Conservation (phyloP, 2,113 vertebrate species). For the Xyrauchen texanus region DNA sequence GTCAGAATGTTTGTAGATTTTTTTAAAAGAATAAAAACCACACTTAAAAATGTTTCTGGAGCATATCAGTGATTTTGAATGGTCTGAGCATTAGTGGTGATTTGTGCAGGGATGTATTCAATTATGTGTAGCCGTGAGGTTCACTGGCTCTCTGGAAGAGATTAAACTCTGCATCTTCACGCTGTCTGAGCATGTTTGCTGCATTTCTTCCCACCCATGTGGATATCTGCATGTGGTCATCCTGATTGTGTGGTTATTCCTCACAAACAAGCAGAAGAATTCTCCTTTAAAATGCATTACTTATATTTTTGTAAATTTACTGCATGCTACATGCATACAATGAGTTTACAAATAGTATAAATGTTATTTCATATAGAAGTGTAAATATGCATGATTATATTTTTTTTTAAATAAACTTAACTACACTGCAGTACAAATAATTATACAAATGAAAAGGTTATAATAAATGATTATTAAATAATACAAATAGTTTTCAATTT, state of each 20-base stretch:
- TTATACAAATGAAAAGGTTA: no score
- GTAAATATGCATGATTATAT: no score
- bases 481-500: no score
- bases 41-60: not conserved
- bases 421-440: no score
- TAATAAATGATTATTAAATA: no score
- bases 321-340: no score
- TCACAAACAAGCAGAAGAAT: constrained; percentile 6
- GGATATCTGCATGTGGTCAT: constrained; percentile 55
- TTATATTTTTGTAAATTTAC: no score
- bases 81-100: constrained; percentile 1
- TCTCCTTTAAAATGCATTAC: not conserved
- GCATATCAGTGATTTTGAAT: not conserved
- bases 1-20: no score
- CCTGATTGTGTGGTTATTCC: not conserved
- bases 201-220: constrained; percentile 84
- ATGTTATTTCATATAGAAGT: no score
- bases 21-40: no score
- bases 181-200: constrained; percentile 85
- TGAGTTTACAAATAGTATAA: no score
- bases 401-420: no score
- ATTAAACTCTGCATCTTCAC: constrained; percentile 77
- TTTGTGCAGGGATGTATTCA: not conserved
- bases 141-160: constrained; percentile 62
- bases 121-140: not conserved